Evolutionary conservation across 2,888 invertebrate species (phyloP).

Genomic region (Abrostola tripartita): DNA sequence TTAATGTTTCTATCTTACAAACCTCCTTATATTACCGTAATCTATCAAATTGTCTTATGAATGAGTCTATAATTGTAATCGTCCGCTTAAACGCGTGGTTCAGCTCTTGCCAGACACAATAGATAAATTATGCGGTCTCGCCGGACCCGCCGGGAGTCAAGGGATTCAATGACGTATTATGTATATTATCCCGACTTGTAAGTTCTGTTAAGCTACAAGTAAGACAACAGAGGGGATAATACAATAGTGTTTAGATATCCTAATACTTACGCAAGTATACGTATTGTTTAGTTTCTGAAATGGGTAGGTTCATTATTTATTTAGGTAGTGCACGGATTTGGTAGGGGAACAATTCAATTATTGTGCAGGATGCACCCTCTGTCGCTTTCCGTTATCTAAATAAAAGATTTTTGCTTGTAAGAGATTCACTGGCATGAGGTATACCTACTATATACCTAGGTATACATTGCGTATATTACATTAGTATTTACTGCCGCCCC

Average conservation of each 20-base stretch:
- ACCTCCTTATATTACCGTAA: conserved; percentile 32
- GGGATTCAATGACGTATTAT: conserved; percentile 58
- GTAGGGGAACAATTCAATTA: conserved; percentile 51
- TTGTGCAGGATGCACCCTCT: conserved; percentile 47
- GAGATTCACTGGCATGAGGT: conserved; percentile 57
- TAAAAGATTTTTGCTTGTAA: conserved; percentile 52
- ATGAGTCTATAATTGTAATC: conserved; percentile 53
- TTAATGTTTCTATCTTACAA: conserved; percentile 17
- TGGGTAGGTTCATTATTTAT: conserved; percentile 41
- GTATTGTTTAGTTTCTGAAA: conserved; percentile 25
- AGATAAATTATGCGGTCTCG: conserved; percentile 59
- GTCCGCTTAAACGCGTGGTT: conserved; percentile 46
- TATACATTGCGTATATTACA: conserved; percentile 39
- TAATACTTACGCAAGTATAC: conserved; percentile 9
- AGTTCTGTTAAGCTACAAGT: conserved; percentile 41
- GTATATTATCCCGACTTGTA: conserved; percentile 49
- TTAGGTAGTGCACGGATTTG: conserved; percentile 42
- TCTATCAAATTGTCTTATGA: conserved; percentile 42
- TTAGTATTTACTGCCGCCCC: conserved; percentile 49
- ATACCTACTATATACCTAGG: conserved; percentile 9
- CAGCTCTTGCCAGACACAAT: conserved; percentile 51
- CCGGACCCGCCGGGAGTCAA: conserved; percentile 52
- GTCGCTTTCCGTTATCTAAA: conserved; percentile 37
- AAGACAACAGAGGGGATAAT: conserved; percentile 33
- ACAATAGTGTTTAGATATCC: conserved; percentile 14